Base-by-base conservation (phyloP, 2,888 invertebrate genomes). In the Pantelozetes paolii region DNA sequence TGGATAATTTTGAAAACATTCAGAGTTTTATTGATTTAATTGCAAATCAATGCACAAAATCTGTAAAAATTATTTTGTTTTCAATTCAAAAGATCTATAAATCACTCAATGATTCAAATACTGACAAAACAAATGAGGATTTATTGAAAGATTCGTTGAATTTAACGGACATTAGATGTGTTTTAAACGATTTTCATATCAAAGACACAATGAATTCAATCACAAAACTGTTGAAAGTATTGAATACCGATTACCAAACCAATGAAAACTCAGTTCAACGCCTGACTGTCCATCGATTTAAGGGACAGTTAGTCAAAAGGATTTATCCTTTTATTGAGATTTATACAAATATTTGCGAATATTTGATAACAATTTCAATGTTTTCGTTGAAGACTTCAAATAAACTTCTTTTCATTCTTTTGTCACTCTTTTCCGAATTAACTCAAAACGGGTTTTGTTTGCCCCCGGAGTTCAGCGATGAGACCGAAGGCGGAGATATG, bases 361-460 rank as follows among this genome's bases (percentile, higher is more conserved):
- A 54, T 11, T 57, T 70, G 32, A 6, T 75, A 11, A 45, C n/a
- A 23, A n/a, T 75, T 1, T 36, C 70, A 2, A n/a, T 72, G 11
- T 62, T 32, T 26, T 75, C 72, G 15, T 36, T 70, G 32, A 74
- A 67, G 30, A 50, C 70, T 13, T 36, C 59, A 45, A 64, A 45
- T 18, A 76, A 76, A 71, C 30, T 74, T 15, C 54, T 75, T 13
- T 32, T 42, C 0, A 86, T 93, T 3, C 85, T 96, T 74, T 82
- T 94, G 72, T 90, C 89, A 76, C 88, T 94, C 18, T 97, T 96
- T 82, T 87, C 90, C 0, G 91, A 94, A 79, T 85, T 97, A 40
- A 88, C 89, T 18, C 54, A 91, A 85, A 86, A 90, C 86, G 98
- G 99, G 20, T 98, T 98, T 83, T 96, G 97, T 81, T 87, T 92